These are phyloP conservation scores for Brachypteracias leptosomus DNA, from an alignment of 2,113 vertebrate genomes.

Conservation along the genomic window DNA sequence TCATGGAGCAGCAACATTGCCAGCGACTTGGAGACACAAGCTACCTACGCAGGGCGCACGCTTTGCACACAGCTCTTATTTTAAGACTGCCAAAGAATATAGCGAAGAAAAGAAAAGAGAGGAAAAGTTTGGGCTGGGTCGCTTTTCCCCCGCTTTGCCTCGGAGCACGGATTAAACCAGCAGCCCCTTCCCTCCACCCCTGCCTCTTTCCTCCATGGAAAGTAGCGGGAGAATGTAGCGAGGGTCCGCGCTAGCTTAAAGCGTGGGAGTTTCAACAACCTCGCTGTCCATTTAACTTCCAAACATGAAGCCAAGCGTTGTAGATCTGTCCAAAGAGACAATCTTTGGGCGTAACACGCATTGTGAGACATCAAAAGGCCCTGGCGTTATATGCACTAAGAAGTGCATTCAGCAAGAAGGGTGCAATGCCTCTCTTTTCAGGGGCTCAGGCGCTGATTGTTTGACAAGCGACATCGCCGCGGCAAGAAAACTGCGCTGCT, in stretches of 20 bases:
- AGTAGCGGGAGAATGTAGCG: background rate
- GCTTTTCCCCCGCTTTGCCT: background rate
- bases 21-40: conserved; percentile 49
- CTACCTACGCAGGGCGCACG: conserved; percentile 54
- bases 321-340: conserved; percentile 82
- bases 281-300: conserved; percentile 76
- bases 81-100: conserved; percentile 43
- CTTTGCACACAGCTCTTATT: conserved; percentile 36
- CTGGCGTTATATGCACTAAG: conserved; percentile 67
- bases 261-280: conserved; percentile 76
- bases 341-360: conserved; percentile 77
- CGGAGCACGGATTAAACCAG: background rate
- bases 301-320: conserved; percentile 80
- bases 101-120: conserved; percentile 10
- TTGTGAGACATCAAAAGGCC: conserved; percentile 79
- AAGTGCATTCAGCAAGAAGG: conserved; percentile 70
- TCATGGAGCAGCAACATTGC: conserved; percentile 74
- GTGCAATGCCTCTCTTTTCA: conserved; percentile 69
- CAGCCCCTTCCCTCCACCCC: background rate
- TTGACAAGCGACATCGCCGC: conserved; percentile 46
- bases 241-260: conserved; percentile 41
- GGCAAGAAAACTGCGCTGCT: conserved; percentile 51
- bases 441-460: conserved; percentile 63
- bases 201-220: background rate
- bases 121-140: background rate